Conservation (phyloP, 2,797 vertebrate genomes). For the Danionella dracula region DNA sequence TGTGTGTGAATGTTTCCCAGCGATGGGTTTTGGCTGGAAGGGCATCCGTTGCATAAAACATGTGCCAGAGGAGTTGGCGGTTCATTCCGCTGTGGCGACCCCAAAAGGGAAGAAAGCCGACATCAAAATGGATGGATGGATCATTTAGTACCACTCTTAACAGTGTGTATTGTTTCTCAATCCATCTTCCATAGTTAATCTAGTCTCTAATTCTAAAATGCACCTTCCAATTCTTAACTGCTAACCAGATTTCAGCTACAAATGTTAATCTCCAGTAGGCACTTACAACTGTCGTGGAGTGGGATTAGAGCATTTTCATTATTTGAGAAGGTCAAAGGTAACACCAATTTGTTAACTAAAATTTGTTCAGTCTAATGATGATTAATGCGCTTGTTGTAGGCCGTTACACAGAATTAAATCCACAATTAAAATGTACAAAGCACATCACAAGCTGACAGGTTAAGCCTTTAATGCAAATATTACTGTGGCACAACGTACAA, state of each 20-base stretch:
- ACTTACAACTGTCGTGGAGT: conserved; percentile 26
- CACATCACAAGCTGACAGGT: conserved; percentile 21
- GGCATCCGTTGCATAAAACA: too few species aligned
- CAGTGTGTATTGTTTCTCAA: neutral
- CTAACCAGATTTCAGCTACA: conserved; percentile 56
- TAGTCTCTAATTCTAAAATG: conserved; percentile 43
- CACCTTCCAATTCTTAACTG: conserved; percentile 51
- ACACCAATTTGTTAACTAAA: conserved; percentile 57
- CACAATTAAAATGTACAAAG: conserved; percentile 39
- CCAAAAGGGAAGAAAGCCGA: too few species aligned
- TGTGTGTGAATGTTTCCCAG: too few species aligned
- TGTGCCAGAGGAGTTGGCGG: too few species aligned
- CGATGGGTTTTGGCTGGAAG: too few species aligned
- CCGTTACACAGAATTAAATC: conserved; percentile 37
- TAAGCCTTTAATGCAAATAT: conserved; percentile 49
- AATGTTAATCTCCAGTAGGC: conserved; percentile 55
- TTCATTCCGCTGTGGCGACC: too few species aligned
- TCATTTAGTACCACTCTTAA: too few species aligned
- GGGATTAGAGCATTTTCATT: conserved; percentile 63
- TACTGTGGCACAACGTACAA: conserved; percentile 17
- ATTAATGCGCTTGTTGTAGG: conserved; percentile 49
- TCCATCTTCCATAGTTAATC: too few species aligned
- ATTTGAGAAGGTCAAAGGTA: conserved; percentile 52
- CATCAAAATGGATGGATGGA: too few species aligned
- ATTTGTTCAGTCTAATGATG: conserved; percentile 56